Evolutionary conservation across 2,888 invertebrate species (phyloP).

Genomic region (Corbicula japonica): DNA sequence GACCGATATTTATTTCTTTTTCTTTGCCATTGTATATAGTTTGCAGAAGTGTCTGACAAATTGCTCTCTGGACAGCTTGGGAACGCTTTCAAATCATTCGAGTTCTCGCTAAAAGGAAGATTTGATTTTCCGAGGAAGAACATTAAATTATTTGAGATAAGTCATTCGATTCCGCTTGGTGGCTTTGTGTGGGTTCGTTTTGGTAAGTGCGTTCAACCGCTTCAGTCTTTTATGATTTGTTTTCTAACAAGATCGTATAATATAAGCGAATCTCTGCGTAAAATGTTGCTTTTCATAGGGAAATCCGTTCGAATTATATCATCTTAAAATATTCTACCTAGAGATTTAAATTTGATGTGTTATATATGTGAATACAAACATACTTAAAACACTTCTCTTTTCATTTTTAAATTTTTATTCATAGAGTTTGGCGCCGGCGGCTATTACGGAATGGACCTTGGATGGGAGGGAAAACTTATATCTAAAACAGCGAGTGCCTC

Average conservation of each 20-base stretch:
- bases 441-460: conserved; percentile 72
- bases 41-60: conserved; percentile 70
- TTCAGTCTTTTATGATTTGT: no score
- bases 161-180: conserved; percentile 64
- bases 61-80: conserved; percentile 38
- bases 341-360: no score
- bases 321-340: no score
- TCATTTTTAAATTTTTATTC: no score
- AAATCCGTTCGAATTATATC: no score
- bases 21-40: no score
- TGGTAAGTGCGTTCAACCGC: conserved; percentile 68
- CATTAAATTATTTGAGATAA: conserved; percentile 64
- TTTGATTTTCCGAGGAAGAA: conserved; percentile 67
- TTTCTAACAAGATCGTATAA: no score
- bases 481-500: conserved; percentile 60
- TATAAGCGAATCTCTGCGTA: no score
- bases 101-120: conserved; percentile 70
- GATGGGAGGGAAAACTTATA: conserved; percentile 66
- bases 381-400: no score
- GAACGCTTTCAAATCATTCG: conserved; percentile 73
- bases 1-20: no score
- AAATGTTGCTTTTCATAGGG: no score
- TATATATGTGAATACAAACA: no score
- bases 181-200: conserved; percentile 72
- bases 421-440: conserved; percentile 71